These are phyloP conservation scores for Drosophila littoralis DNA, from an alignment of 1,140 invertebrate genomes.

Conservation along the genomic window DNA sequence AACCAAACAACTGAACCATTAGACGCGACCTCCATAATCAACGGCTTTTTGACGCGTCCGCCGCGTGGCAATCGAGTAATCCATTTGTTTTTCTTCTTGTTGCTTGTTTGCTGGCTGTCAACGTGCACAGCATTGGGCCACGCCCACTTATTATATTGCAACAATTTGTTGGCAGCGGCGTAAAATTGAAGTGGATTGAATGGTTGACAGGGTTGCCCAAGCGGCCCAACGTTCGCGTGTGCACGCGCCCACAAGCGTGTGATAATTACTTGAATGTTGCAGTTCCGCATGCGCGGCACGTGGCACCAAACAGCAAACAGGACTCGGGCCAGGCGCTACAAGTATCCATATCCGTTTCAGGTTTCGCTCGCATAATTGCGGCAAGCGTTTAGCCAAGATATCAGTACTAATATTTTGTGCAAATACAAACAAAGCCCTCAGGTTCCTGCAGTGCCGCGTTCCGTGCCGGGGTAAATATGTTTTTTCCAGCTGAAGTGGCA, in stretches of 20 bases:
- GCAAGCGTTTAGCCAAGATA: conserved; percentile 70
- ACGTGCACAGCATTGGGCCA: conserved; percentile 43
- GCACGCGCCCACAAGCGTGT: conserved; percentile 78
- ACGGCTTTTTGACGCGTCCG: conserved; percentile 75
- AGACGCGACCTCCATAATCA: conserved; percentile 63
- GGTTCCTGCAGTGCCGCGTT: not conserved
- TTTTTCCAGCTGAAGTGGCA: conserved; percentile 59
- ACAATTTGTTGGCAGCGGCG: conserved; percentile 62
- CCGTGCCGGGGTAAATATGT: conserved; percentile 63
- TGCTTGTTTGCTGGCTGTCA: conserved; percentile 37
- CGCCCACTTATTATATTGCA: conserved; percentile 80
- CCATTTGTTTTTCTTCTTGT: conserved; percentile 41
- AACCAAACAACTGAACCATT: conserved; percentile 66
- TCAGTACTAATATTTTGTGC: conserved; percentile 50
- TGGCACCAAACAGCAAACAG: conserved; percentile 33
- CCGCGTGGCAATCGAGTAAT: conserved; percentile 52
- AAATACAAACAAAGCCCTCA: conserved; percentile 32
- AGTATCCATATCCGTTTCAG: conserved; percentile 83
- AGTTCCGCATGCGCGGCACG: conserved; percentile 71
- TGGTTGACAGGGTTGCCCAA: conserved; percentile 21
- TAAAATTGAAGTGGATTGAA: conserved; percentile 59
- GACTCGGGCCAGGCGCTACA: conserved; percentile 47
- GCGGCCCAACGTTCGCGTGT: conserved; percentile 21
- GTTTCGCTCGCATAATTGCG: conserved; percentile 67
- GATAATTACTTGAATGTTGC: conserved; percentile 72